A percentile compares a stretch with the other conserved stretches of the same genome.
Evolutionary conservation across 2,113 vertebrate genomes (phyloP).

Genomic region (Malurus melanocephalus): DNA sequence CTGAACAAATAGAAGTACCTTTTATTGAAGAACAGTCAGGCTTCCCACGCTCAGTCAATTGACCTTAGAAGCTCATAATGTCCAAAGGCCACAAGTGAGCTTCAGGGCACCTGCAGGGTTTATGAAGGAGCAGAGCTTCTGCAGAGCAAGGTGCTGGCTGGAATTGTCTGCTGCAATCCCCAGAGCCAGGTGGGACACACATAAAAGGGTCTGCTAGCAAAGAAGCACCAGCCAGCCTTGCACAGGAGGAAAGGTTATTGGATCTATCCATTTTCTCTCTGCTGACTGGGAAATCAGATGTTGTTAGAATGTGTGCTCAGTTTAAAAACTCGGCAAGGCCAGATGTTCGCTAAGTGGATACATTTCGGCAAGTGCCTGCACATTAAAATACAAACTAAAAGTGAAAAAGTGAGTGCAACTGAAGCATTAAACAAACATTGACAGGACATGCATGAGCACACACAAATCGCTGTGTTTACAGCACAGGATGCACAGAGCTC

Average conservation of each 20-base stretch:
- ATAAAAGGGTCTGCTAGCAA: neutral
- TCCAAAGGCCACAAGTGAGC: neutral
- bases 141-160: neutral
- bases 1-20: neutral
- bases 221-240: neutral
- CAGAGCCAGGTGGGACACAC: neutral
- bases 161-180: neutral
- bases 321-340: constrained; percentile 36
- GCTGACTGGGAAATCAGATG: constrained; percentile 20
- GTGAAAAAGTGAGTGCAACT: constrained; percentile 33
- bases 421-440: constrained; percentile 58
- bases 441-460: constrained; percentile 57
- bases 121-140: neutral
- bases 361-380: constrained; percentile 56
- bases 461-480: constrained; percentile 7
- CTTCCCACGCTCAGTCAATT: neutral
- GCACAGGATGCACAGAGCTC: neutral
- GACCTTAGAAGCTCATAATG: neutral
- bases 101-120: neutral
- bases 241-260: neutral
- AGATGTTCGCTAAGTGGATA: constrained; percentile 65
- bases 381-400: constrained; percentile 52
- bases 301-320: constrained; percentile 40
- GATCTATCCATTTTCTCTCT: neutral
- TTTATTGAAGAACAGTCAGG: neutral